Evolutionary conservation across 2,888 invertebrate species (phyloP).

Genomic region (Coleophora deauratella): DNA sequence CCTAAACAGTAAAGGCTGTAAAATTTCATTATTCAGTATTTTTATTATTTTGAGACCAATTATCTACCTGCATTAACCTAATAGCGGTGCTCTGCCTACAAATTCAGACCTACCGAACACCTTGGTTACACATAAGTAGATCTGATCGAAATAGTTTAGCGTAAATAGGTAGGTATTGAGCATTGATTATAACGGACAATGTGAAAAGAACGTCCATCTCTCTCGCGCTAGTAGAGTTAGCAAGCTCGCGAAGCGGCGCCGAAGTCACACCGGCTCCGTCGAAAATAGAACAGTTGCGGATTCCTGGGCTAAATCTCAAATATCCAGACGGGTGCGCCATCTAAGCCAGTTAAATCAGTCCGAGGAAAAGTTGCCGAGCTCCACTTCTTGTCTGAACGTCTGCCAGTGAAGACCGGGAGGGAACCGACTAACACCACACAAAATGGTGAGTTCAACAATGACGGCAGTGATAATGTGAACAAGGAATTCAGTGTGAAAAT

Average conservation of each 20-base stretch:
- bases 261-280: constrained; percentile 51
- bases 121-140: constrained; percentile 41
- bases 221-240: constrained; percentile 31
- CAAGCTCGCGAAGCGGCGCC: constrained; percentile 38
- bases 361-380: constrained; percentile 78
- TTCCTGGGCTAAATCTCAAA: constrained; percentile 77
- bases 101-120: constrained; percentile 23
- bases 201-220: constrained; percentile 44
- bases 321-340: constrained; percentile 80
- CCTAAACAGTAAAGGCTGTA: neutral
- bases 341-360: constrained; percentile 83
- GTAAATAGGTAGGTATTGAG: constrained; percentile 63
- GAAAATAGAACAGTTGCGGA: constrained; percentile 72
- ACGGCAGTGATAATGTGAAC: constrained; percentile 62
- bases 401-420: constrained; percentile 81
- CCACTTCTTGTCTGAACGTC: constrained; percentile 86
- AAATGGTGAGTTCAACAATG: constrained; percentile 76
- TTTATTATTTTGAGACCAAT: neutral
- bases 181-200: constrained; percentile 22
- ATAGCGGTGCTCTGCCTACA: neutral
- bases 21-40: neutral
- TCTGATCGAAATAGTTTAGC: constrained; percentile 69
- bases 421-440: constrained; percentile 78
- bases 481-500: constrained; percentile 60
- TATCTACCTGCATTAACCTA: neutral